These are phyloP conservation scores for Lottia gigantea DNA, from an alignment of 2,888 invertebrate species.

Conservation along the genomic window DNA sequence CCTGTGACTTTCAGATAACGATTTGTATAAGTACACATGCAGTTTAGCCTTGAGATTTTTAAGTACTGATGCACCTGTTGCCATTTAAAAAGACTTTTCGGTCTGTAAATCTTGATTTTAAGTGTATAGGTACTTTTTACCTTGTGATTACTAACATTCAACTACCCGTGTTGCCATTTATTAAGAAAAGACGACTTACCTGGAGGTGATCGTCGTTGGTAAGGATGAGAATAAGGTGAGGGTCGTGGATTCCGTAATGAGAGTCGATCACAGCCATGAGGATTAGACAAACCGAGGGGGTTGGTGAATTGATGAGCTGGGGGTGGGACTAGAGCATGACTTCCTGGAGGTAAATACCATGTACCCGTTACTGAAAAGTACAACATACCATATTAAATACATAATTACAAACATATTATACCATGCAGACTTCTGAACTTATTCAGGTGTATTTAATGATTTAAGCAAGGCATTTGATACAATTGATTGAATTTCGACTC, in stretches of 20 bases:
- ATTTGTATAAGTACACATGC: too few species aligned
- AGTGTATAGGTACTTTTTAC: too few species aligned
- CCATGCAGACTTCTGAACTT: too few species aligned
- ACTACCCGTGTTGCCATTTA: too few species aligned
- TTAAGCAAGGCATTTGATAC: too few species aligned
- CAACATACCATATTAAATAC: slow-evolving; percentile 18
- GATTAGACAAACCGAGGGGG: slow-evolving; percentile 50
- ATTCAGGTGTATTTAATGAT: too few species aligned
- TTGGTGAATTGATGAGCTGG: slow-evolving; percentile 61
- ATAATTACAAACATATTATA: not conserved
- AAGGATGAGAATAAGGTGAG: slow-evolving; percentile 55
- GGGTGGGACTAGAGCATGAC: slow-evolving; percentile 55
- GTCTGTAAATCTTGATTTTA: too few species aligned
- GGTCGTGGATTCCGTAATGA: slow-evolving; percentile 55
- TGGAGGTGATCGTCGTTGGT: slow-evolving; percentile 58
- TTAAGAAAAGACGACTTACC: slow-evolving; percentile 13
- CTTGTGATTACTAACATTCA: too few species aligned
- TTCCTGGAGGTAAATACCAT: slow-evolving; percentile 57
- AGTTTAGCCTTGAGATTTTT: too few species aligned
- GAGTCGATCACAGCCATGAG: slow-evolving; percentile 54
- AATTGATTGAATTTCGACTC: too few species aligned
- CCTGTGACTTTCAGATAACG: too few species aligned
- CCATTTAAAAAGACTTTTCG: not conserved
- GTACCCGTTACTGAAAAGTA: slow-evolving; percentile 53
- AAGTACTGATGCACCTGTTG: too few species aligned